Base-by-base conservation (phyloP, 2,888 invertebrate genomes). In the Tenthredo scrophulariae region DNA sequence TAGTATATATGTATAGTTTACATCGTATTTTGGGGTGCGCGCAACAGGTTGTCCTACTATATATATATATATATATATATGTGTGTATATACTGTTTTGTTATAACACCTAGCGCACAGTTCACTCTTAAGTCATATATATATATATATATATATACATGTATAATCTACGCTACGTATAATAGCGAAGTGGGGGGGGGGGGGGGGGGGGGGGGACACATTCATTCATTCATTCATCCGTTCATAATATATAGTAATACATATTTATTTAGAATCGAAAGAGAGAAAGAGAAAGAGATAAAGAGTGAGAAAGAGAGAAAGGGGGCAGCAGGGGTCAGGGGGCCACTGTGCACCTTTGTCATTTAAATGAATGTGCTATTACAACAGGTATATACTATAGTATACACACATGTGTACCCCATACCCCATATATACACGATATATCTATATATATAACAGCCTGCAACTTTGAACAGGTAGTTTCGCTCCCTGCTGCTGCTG, bases 361-460 rank as follows among this genome's bases (percentile, higher is more conserved):
- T 75, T 75, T 75, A 50, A 75, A 75, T 75, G 75, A 75, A 75
- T 75, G 72, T 72, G 75, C 75, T 50, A 75, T 75, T 75, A 75
- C 46, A 50, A 75, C 50, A 75, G 75, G 75, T 50, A 50, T 18
- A 15, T 29, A 37, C n/a, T 37, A 37, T 37, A 37, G n/a, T 37
- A 37, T 29, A 50, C 7, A 10, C 9, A 29, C 26, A 6, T 29
- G 26, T 26, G 18, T 37, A 13, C 40, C 18, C n/a, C 3, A 46
- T 50, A 50, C 10, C 65, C 29, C 33, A 29, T 67, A 26, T 67
- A 29, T 67, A 26, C 29, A 2, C 5, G 13, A 29, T 26, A 58
- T 7, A n/a, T 62, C 13, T 7, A 70, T 37, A 70, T 37, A 26
- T 15, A 18, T 33, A 70, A 70, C 67, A 70, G n/a, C 26, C 9